phyloP scores from a whole-genome alignment of 2,888 invertebrate genomes.

The Chrysomela aeneicollis region DNA sequence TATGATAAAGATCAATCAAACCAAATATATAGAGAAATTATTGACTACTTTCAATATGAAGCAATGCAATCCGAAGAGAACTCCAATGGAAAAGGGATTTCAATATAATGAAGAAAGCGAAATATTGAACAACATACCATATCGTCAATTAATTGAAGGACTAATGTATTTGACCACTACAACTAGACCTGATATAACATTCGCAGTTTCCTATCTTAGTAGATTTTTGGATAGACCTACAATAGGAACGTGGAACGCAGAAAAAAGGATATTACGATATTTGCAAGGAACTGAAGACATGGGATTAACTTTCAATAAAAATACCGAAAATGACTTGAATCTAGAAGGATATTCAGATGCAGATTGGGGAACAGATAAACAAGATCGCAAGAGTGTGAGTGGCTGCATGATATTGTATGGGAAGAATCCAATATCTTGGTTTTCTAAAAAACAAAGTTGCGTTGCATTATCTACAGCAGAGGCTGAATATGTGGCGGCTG shows the following conservation, averaged over 20 bases:
- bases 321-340: slow-evolving; percentile 17
- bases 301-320: slow-evolving; percentile 20
- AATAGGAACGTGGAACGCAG: slow-evolving; percentile 32
- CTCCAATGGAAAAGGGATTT: slow-evolving; percentile 30
- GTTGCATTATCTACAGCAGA: slow-evolving; percentile 1
- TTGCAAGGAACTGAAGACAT: slow-evolving; percentile 29
- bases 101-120: neutral
- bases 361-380: slow-evolving; percentile 31
- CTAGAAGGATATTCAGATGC: slow-evolving; percentile 31
- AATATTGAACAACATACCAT: slow-evolving; percentile 24
- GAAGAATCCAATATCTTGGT: slow-evolving; percentile 25
- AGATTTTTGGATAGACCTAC: slow-evolving; percentile 37
- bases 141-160: slow-evolving; percentile 32
- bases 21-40: slow-evolving; percentile 31
- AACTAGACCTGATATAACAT: slow-evolving; percentile 39
- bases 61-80: slow-evolving; percentile 20
- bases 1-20: slow-evolving; percentile 25
- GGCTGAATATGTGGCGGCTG: no score
- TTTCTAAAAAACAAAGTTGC: slow-evolving; percentile 2
- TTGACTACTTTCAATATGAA: slow-evolving; percentile 34
- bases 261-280: slow-evolving; percentile 36
- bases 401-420: slow-evolving; percentile 31
- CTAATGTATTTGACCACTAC: slow-evolving; percentile 36
- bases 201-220: slow-evolving; percentile 37
- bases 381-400: slow-evolving; percentile 32